These are phyloP conservation scores for Eupsittula cactorum DNA, from an alignment of 2,113 vertebrate genomes.

Conservation along the genomic window DNA sequence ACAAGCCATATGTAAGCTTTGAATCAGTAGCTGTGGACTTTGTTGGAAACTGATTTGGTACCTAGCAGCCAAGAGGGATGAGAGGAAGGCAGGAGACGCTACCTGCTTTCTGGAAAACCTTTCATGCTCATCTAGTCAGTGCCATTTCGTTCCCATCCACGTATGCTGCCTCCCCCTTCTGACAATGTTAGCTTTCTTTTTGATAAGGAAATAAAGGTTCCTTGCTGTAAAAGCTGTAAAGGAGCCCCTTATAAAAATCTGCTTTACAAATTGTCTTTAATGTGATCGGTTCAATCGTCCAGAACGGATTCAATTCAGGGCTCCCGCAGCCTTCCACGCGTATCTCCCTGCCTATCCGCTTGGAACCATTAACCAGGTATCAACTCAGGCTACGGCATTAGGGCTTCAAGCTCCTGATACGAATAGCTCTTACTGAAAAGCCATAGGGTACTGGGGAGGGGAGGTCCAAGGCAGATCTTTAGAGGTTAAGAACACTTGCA, in stretches of 20 bases:
- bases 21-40: not conserved
- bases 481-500: not conserved
- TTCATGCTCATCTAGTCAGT: slow-evolving; percentile 7
- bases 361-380: not conserved
- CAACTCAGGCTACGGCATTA: not conserved
- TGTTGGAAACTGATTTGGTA: not conserved
- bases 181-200: slow-evolving; percentile 25
- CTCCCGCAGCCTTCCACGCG: not conserved
- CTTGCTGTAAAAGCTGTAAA: slow-evolving; percentile 10
- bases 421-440: not conserved
- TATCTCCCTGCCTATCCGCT: not conserved
- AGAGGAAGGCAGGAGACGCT: not conserved
- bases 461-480: not conserved
- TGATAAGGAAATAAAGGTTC: slow-evolving; percentile 42
- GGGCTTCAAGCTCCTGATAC: not conserved
- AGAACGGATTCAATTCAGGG: not conserved
- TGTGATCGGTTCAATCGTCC: not conserved
- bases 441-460: not conserved
- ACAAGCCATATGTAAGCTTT: not conserved
- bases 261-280: slow-evolving; percentile 41
- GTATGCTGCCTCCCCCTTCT: not conserved
- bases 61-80: not conserved
- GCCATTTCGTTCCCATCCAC: not conserved
- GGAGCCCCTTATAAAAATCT: slow-evolving; percentile 14
- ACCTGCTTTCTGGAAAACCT: not conserved